Evolutionary conservation across 2,797 vertebrate species (phyloP), one percentile per base, ranked within the genome.

Genomic region (Tenualosa thibaudeaui): DNA sequence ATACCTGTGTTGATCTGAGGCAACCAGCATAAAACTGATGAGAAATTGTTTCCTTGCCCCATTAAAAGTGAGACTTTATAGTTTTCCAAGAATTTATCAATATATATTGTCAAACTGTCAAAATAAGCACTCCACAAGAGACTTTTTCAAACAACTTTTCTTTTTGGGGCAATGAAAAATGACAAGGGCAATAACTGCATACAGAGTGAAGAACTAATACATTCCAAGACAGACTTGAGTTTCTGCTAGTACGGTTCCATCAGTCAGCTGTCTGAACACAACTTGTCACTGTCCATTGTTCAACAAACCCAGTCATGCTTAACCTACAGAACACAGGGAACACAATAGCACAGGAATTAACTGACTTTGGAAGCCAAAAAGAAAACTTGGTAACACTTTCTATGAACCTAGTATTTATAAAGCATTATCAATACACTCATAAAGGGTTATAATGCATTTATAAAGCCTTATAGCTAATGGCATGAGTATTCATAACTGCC

Each of bases 161-260:
- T 83, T 84, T 4, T 65, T 88, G 83, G 56, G 85, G 82, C 85
- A 85, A 87, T 83, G 89, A 89, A 85, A 88, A 88, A 89, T 71
- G 71, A 92, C 87, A 91, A 84, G 75, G 90, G 82, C 81, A 85
- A 84, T 84, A 31, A 82, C 56, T 81, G 71, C 89, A 84, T 89
- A 90, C 87, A 92, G 89, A 88, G 88, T 91, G 91, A 92, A 91
- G 81, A 88, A 83, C 88, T 91, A 90, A 89, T 90, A 89, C 88
- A 91, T 92, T 92, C 88, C 92, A 82, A 92, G 87, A 87, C 65
- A 88, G 71, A 31, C 24, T 85, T 37, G 37, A 85, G 83, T 86
- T 31, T 58, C 87, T 84, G 31, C 78, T 81, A 71, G 65, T 81
- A 82, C 85, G 86, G 90, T 87, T 84, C 88, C 85, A 84, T 83